A percentile compares a stretch with the other conserved stretches of the same genome.
Conservation (phyloP, 2,113 vertebrate genomes). For the Alethe castanea region DNA sequence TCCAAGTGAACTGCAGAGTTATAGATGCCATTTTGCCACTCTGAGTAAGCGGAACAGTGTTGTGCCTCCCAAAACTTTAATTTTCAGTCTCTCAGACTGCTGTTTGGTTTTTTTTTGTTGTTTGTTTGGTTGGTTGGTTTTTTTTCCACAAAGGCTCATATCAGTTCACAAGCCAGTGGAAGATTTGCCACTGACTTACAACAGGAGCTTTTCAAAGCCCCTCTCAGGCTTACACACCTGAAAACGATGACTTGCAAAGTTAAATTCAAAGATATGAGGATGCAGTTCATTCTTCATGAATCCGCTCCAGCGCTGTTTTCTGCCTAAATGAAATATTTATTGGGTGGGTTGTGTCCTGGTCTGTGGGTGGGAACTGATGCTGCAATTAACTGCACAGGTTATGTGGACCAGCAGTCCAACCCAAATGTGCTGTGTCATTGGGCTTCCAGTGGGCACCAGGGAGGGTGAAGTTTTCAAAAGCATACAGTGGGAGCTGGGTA, state of each 20-base stretch:
- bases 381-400: not conserved
- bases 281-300: not conserved
- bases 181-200: not conserved
- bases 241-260: not conserved
- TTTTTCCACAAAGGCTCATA: not conserved
- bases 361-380: not conserved
- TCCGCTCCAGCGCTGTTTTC: not conserved
- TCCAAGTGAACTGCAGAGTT: not conserved
- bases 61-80: not conserved
- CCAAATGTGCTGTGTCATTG: not conserved
- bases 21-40: not conserved
- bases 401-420: no score
- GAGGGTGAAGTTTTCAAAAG: not conserved
- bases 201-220: not conserved
- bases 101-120: not conserved
- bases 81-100: not conserved
- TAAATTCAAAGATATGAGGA: not conserved
- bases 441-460: not conserved
- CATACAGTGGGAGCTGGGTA: accelerated
- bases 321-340: not conserved
- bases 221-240: not conserved
- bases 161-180: not conserved
- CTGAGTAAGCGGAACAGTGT: not conserved
- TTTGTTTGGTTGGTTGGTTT: not conserved
- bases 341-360: not conserved